phyloP scores from a whole-genome alignment of 2,888 invertebrate genomes.

The Drosophila subquinaria region DNA sequence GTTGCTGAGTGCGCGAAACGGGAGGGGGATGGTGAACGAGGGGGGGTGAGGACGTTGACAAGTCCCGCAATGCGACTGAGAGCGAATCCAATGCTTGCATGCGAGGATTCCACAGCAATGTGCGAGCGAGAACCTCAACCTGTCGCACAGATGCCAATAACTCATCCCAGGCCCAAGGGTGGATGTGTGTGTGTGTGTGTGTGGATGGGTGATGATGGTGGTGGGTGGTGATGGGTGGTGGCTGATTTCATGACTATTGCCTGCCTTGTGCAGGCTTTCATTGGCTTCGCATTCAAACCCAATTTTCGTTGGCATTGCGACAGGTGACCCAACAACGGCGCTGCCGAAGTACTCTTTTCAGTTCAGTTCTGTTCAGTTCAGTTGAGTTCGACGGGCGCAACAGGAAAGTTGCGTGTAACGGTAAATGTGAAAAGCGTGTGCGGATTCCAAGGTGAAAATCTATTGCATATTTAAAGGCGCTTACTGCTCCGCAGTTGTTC shows the following conservation, averaged over 20 bases:
- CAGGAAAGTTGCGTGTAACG: constrained; percentile 74
- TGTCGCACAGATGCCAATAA: constrained; percentile 45
- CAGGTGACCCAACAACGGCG: constrained; percentile 76
- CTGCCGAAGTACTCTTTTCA: constrained; percentile 11
- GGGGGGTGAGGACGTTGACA: constrained; percentile 58
- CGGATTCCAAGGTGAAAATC: not conserved
- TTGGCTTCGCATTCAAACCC: constrained; percentile 75
- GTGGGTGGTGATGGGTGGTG: constrained; percentile 9
- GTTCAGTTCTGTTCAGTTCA: constrained; percentile 52
- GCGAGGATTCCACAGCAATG: constrained; percentile 70
- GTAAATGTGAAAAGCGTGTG: constrained; percentile 28
- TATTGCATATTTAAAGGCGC: constrained; percentile 1
- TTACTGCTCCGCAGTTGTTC: not conserved
- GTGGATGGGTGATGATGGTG: not conserved
- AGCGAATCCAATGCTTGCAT: constrained; percentile 64
- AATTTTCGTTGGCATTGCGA: constrained; percentile 74
- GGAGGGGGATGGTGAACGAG: not conserved
- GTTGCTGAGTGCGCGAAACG: not conserved
- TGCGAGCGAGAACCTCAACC: constrained; percentile 63
- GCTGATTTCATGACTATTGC: constrained; percentile 11
- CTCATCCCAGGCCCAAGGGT: constrained; percentile 12
- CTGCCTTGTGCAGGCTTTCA: constrained; percentile 59
- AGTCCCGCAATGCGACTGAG: constrained; percentile 65
- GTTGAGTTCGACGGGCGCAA: constrained; percentile 75
- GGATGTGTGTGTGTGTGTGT: too few relatives aligned